phyloP scores from a whole-genome alignment of 2,113 vertebrate genomes.

The Eulacestoma nigropectus region DNA sequence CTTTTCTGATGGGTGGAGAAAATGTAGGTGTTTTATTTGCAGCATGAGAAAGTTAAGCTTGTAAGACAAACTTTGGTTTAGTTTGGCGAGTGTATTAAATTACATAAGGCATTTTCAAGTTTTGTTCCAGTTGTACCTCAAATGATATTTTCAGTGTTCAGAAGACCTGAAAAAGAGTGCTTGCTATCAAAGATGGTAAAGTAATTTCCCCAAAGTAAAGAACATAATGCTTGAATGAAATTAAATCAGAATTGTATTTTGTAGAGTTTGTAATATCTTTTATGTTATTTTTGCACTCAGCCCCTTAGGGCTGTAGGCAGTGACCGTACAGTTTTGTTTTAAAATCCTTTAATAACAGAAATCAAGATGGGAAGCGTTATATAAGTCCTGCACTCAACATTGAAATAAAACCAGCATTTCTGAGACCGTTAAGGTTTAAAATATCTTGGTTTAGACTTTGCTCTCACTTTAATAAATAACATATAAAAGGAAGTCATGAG shows the following conservation, averaged over 20 bases:
- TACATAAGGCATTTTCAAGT: background rate
- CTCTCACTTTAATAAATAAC: background rate
- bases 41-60: background rate
- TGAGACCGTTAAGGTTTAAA: background rate
- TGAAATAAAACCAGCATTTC: background rate
- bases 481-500: background rate
- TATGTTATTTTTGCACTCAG: background rate
- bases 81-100: background rate
- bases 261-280: background rate
- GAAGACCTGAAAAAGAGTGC: background rate
- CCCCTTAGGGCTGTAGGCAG: background rate
- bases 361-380: background rate
- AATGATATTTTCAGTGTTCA: background rate
- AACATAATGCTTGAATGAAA: conserved; percentile 13
- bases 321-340: background rate
- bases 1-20: background rate
- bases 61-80: background rate
- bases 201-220: background rate
- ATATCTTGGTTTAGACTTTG: background rate
- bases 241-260: background rate
- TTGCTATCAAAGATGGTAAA: background rate
- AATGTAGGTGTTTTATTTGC: background rate
- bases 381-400: background rate
- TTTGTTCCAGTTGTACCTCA: background rate
- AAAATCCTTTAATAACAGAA: conserved; percentile 26